phyloP scores from a whole-genome alignment of 2,797 vertebrate genomes.

The Silurus aristotelis region DNA sequence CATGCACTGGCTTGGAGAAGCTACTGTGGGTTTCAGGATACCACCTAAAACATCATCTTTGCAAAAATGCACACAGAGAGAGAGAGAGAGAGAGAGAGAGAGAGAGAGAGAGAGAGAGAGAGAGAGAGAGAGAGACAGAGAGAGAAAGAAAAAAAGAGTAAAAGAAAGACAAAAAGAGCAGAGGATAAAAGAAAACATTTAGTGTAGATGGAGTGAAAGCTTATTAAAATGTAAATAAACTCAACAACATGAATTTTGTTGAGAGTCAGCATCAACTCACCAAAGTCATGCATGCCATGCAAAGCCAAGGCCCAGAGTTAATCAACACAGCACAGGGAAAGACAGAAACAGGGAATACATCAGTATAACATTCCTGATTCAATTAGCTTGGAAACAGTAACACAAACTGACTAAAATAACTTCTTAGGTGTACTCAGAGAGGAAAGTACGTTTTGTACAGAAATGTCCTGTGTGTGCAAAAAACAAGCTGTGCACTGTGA shows the following conservation, averaged over 20 bases:
- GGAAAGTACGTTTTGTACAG: too few species aligned
- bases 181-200: constrained; percentile 32
- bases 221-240: not conserved
- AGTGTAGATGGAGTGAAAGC: constrained; percentile 48
- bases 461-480: not conserved
- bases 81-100: constrained; percentile 15
- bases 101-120: constrained; percentile 41
- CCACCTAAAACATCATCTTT: constrained; percentile 90
- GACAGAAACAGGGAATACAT: constrained; percentile 42
- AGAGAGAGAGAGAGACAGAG: constrained; percentile 38
- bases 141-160: constrained; percentile 26
- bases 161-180: not conserved
- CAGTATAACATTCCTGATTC: constrained; percentile 12
- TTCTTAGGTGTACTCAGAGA: not conserved
- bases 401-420: not conserved
- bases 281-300: constrained; percentile 77
- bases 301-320: constrained; percentile 71
- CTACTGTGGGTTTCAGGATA: constrained; percentile 92
- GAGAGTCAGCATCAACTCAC: constrained; percentile 73
- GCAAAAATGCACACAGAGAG: constrained; percentile 63
- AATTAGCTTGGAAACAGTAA: not conserved
- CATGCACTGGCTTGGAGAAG: constrained; percentile 85
- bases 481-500: not conserved
- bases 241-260: not conserved
- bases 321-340: constrained; percentile 57